Evolutionary conservation across 2,113 vertebrate species (phyloP), one percentile per base, ranked within the genome.

Genomic region (Chroicocephalus ridibundus): DNA sequence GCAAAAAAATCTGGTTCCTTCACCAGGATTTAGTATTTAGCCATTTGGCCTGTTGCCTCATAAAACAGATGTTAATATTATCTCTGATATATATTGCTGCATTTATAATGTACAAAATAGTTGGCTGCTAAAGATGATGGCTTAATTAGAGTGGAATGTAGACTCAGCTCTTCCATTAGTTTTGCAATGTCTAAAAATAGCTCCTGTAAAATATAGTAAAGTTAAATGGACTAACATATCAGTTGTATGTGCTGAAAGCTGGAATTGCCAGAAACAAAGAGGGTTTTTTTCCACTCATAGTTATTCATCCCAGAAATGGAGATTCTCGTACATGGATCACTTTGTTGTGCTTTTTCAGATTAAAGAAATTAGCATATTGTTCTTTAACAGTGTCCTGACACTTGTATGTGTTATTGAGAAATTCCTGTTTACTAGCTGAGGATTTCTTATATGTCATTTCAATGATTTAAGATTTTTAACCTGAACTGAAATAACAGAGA

Each of bases 101-200:
- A 79, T 96, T 94, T 96, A 65, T 92, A 93, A 58, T 86, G 82
- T 93, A 94, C 81, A 34, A 95, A 95, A 94, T 96, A 93, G 54
- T 94, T 97, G 91, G 65, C 95, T 96, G 57, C 80, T 62, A 93
- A 75, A 92, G 91, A 66, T 42, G 93, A 65, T 96, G 86, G 68
- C 91, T 88, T 96, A 96, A 93, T 97, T 97, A 96, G 70, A 96
- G 88, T 96, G 82, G 96, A 97, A 96, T 97, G 81, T 95, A 31
- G 95, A 64, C 64, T 88, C 72, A 93, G 79, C 79, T 93, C 91
- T 96, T 97, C 77, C 60, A 90, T 75, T 96, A 51, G 71, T 96
- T 97, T 95, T 97, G 84, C 77, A 91, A 85, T 72, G 46, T 65
- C 95, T 97, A 95, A 93, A 95, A 96, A 97, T 96, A 97, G 44